Conservation (phyloP, 2,113 vertebrate genomes). For the Stictonetta naevosa region DNA sequence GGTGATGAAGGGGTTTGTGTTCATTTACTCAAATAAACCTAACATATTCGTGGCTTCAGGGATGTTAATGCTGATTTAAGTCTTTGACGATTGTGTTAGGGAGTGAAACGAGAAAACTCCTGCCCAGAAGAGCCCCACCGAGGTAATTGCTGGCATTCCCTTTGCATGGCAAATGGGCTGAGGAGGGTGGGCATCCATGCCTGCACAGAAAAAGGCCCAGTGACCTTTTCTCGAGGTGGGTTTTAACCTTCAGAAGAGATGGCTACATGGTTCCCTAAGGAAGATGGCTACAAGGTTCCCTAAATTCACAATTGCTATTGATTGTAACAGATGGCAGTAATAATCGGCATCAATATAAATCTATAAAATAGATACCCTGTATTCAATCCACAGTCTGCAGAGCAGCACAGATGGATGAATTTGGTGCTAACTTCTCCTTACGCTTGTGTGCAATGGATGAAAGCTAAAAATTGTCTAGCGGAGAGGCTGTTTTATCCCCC, state of each 20-base stretch:
- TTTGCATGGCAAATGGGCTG: not conserved
- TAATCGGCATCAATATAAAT: not conserved
- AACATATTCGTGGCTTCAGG: not conserved
- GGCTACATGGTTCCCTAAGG: not conserved
- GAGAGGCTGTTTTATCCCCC: not conserved
- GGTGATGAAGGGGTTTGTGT: not conserved
- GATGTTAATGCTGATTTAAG: not conserved
- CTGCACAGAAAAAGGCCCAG: not conserved
- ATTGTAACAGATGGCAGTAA: not conserved
- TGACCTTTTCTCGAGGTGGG: not conserved
- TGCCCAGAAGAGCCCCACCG: not conserved
- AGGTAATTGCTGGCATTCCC: not conserved
- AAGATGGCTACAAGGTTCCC: not conserved
- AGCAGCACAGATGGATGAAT: not conserved
- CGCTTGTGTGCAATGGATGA: not conserved
- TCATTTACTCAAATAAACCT: not conserved
- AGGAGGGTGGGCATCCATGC: not conserved
- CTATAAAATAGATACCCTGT: not conserved
- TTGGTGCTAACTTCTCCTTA: not conserved
- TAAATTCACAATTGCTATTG: not conserved
- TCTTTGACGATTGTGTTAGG: not conserved
- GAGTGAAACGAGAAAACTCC: not conserved
- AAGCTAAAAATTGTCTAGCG: not conserved
- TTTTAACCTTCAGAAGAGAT: not conserved
- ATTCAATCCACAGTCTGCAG: not conserved